phyloP scores from a whole-genome alignment of 64 coral and sea anemone genomes.

The Cladopsammia gracilis region DNA sequence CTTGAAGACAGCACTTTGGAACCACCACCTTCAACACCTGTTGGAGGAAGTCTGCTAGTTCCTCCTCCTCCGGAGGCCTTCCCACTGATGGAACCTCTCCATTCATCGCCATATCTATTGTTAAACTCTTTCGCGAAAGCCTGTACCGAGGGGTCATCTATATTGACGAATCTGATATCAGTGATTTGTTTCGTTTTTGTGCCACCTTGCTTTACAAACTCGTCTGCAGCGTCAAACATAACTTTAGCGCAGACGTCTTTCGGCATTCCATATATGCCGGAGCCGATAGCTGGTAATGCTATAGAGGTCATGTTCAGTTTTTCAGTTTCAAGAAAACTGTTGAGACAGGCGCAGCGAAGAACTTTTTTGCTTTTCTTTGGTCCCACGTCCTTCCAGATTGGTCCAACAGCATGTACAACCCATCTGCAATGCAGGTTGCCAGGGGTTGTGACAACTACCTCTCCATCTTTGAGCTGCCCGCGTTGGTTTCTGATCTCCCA shows the following conservation, averaged over 20 bases:
- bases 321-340: slow-evolving; percentile 53
- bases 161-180: slow-evolving; percentile 81
- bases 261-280: slow-evolving; percentile 77
- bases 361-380: slow-evolving; percentile 3
- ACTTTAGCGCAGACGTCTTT: slow-evolving; percentile 76
- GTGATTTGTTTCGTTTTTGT: not conserved
- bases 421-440: slow-evolving; percentile 65
- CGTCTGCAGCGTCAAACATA: slow-evolving; percentile 58
- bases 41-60: too few species aligned
- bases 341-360: slow-evolving; percentile 50
- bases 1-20: not conserved
- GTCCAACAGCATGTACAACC: slow-evolving; percentile 79
- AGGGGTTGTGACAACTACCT: slow-evolving; percentile 33
- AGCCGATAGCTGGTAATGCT: slow-evolving; percentile 82
- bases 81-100: too few species aligned
- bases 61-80: not conserved
- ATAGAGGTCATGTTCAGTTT: slow-evolving; percentile 42
- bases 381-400: not conserved
- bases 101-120: slow-evolving; percentile 10
- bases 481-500: too few species aligned
- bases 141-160: slow-evolving; percentile 52
- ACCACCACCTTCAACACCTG: not conserved
- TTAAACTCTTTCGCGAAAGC: slow-evolving; percentile 69
- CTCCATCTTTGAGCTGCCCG: slow-evolving; percentile 69
- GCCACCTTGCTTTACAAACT: slow-evolving; percentile 20